A percentile compares a stretch with the other conserved stretches of the same genome.
phyloP scores from a whole-genome alignment of 2,797 vertebrate species.

The Lacerta agilis region DNA sequence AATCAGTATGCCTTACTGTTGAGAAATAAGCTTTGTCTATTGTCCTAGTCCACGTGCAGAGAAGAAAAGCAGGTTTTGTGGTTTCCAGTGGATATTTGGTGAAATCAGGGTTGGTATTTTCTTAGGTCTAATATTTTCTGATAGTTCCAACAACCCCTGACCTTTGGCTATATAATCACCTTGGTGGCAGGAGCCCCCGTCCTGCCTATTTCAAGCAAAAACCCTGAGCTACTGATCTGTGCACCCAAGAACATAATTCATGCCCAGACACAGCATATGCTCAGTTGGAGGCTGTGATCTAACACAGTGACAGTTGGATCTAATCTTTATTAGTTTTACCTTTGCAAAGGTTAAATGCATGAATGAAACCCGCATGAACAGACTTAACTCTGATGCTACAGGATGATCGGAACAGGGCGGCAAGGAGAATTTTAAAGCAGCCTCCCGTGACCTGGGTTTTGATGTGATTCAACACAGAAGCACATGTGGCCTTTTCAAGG shows the following conservation, averaged over 20 bases:
- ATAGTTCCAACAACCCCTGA: conserved; percentile 21
- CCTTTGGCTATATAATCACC: conserved; percentile 49
- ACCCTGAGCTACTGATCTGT: conserved; percentile 51
- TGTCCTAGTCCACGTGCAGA: background rate
- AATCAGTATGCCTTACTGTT: background rate
- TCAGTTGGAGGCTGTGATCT: conserved; percentile 65
- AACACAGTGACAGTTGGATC: conserved; percentile 73
- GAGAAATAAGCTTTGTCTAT: background rate
- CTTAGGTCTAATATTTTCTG: conserved; percentile 42
- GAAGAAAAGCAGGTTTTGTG: background rate
- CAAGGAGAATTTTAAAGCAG: conserved; percentile 61
- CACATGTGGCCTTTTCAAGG: conserved; percentile 63
- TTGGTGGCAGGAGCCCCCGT: conserved; percentile 55
- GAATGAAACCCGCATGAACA: conserved; percentile 71
- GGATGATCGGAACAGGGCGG: conserved; percentile 64
- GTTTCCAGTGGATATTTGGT: conserved; percentile 20
- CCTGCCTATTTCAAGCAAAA: conserved; percentile 53
- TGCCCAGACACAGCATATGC: conserved; percentile 53
- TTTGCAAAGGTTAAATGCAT: conserved; percentile 70
- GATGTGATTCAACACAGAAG: conserved; percentile 73
- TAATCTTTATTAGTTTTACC: conserved; percentile 70
- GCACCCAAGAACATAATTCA: conserved; percentile 54
- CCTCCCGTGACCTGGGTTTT: conserved; percentile 54
- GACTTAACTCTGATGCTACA: conserved; percentile 64
- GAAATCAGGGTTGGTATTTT: conserved; percentile 46